Conservation (phyloP, 2,888 invertebrate genomes). For the Zaprionus obscuricornis region DNA sequence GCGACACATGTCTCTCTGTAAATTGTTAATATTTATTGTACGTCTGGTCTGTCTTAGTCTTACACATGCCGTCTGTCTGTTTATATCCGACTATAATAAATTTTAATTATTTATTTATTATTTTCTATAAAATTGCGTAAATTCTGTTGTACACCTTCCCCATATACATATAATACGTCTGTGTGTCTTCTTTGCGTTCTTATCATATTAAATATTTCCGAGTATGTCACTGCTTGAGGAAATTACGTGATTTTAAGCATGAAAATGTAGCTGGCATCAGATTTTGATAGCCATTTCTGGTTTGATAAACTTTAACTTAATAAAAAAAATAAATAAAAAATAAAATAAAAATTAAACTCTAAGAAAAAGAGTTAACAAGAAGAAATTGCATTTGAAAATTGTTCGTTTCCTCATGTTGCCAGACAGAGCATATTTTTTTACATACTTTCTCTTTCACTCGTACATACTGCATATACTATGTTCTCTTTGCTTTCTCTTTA, state of each 20-base stretch:
- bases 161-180: too few relatives aligned
- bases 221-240: conserved; percentile 46
- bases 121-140: conserved; percentile 13
- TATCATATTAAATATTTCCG: conserved; percentile 61
- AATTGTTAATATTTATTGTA: conserved; percentile 4
- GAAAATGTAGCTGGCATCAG: conserved; percentile 43
- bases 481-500: conserved; percentile 56
- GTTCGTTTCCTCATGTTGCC: conserved; percentile 39
- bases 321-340: neutral
- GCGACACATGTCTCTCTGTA: conserved; percentile 29
- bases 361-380: conserved; percentile 22
- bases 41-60: too few relatives aligned
- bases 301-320: conserved; percentile 57
- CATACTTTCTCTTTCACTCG: conserved; percentile 53
- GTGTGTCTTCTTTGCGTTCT: conserved; percentile 36
- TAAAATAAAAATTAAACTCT: conserved; percentile 13
- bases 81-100: too few relatives aligned
- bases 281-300: conserved; percentile 57
- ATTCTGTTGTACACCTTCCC: conserved; percentile 30
- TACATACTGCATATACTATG: neutral
- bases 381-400: conserved; percentile 30
- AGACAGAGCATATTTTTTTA: too few relatives aligned
- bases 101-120: conserved; percentile 37
- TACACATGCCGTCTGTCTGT: too few relatives aligned
- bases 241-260: conserved; percentile 60